Conservation (phyloP, 2,113 vertebrate genomes). For the Verasper variegatus region DNA sequence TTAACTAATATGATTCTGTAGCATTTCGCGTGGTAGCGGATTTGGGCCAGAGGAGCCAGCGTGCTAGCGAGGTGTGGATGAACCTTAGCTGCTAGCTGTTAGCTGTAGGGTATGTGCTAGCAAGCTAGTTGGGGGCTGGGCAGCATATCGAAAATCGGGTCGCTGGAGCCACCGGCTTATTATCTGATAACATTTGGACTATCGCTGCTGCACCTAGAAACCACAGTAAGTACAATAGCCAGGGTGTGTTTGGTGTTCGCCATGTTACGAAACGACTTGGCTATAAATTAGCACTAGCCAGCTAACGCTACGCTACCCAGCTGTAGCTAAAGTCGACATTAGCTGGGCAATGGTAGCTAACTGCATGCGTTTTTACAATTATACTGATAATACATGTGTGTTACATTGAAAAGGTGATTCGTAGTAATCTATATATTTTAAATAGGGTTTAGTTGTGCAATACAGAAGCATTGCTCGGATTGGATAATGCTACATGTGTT, state of each 20-base stretch:
- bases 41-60: slow-evolving; percentile 1
- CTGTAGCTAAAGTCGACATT: slow-evolving; percentile 16
- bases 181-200: not conserved
- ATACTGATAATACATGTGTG: not conserved
- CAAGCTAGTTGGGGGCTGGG: slow-evolving; percentile 6
- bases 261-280: not conserved
- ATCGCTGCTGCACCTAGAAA: not conserved
- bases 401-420: not conserved
- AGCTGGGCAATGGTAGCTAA: not conserved
- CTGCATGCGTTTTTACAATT: not conserved
- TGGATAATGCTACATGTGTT: not conserved
- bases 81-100: slow-evolving; percentile 46
- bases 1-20: not conserved
- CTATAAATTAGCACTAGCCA: slow-evolving; percentile 14
- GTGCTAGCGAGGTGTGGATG: slow-evolving; percentile 42
- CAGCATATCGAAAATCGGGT: not conserved
- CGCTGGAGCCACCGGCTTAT: not conserved
- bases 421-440: not conserved
- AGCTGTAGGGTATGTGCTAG: slow-evolving; percentile 37
- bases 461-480: not conserved
- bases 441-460: not conserved
- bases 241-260: not conserved
- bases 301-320: not conserved
- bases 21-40: not conserved
- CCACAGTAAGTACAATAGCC: slow-evolving; percentile 32